Evolutionary conservation across 2,888 invertebrate species (phyloP).

Genomic region (Trilocha varians): DNA sequence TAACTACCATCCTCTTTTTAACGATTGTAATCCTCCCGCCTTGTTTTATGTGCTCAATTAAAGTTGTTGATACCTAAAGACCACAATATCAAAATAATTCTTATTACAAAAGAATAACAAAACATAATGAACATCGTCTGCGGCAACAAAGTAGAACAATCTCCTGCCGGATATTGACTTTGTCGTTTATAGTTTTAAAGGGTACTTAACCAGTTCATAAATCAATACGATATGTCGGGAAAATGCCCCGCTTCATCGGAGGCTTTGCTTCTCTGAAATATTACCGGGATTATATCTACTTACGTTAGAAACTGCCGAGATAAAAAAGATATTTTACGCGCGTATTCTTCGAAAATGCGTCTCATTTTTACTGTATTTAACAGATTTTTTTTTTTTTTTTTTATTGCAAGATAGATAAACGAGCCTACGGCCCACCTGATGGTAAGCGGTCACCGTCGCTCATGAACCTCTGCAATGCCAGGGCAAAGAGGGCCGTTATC

Average conservation of each 20-base stretch:
- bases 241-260: constrained; percentile 60
- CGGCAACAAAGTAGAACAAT: constrained; percentile 8
- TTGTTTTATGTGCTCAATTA: no score
- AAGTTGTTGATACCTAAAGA: no score
- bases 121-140: no score
- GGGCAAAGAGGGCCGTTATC: no score
- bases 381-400: not conserved
- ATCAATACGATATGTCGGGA: constrained; percentile 62
- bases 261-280: constrained; percentile 55
- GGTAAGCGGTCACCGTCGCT: no score
- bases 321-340: constrained; percentile 21
- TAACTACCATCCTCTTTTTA: no score
- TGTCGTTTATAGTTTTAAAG: constrained; percentile 56
- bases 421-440: no score
- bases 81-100: no score
- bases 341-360: constrained; percentile 1
- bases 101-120: no score
- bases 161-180: constrained; percentile 33
- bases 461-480: no score
- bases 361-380: not conserved
- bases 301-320: constrained; percentile 29
- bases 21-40: no score
- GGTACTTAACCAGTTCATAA: constrained; percentile 64
- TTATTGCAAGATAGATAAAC: not conserved
- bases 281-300: constrained; percentile 50